Percentiles rank a stretch among this genome's conserved stretches.
Evolutionary conservation across 2,113 vertebrate genomes (phyloP).

Genomic region (Salvelinus sp.): DNA sequence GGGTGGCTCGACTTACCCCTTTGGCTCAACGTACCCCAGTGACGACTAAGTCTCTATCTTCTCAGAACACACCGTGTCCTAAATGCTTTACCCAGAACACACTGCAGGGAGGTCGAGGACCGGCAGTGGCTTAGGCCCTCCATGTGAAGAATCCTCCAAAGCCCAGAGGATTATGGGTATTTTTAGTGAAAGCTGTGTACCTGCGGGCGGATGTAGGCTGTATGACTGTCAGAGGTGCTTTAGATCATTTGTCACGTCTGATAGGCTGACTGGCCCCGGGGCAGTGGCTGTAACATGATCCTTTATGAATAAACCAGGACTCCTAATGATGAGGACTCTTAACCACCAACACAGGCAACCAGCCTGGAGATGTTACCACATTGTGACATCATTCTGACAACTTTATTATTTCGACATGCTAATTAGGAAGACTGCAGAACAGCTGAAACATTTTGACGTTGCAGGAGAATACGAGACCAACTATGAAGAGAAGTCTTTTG

Average conservation of each 20-base stretch:
- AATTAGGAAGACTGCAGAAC: too few relatives aligned
- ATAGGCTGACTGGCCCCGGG: constrained; percentile 9
- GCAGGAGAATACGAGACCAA: too few relatives aligned
- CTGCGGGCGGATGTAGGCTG: background rate
- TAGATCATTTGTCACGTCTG: constrained; percentile 33
- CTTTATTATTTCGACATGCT: too few relatives aligned
- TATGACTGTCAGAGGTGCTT: constrained; percentile 19
- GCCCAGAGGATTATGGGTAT: constrained; percentile 47
- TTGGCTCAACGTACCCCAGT: constrained; percentile 1
- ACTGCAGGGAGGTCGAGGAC: constrained; percentile 14
- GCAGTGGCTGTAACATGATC: background rate
- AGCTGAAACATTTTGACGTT: too few relatives aligned
- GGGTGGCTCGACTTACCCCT: too few relatives aligned
- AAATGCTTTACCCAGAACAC: background rate
- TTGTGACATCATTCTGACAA: too few relatives aligned
- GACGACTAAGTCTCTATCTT: constrained; percentile 55
- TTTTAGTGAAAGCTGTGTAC: constrained; percentile 7
- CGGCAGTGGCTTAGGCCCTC: constrained; percentile 28
- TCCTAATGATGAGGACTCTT: too few relatives aligned
- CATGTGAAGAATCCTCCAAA: constrained; percentile 44
- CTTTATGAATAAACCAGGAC: background rate
- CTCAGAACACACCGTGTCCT: constrained; percentile 29
- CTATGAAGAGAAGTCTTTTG: too few relatives aligned
- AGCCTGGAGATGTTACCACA: too few relatives aligned
- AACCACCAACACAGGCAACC: too few relatives aligned